Base-by-base conservation (phyloP, 2,888 invertebrate genomes). In the Hoplodrina ambigua region DNA sequence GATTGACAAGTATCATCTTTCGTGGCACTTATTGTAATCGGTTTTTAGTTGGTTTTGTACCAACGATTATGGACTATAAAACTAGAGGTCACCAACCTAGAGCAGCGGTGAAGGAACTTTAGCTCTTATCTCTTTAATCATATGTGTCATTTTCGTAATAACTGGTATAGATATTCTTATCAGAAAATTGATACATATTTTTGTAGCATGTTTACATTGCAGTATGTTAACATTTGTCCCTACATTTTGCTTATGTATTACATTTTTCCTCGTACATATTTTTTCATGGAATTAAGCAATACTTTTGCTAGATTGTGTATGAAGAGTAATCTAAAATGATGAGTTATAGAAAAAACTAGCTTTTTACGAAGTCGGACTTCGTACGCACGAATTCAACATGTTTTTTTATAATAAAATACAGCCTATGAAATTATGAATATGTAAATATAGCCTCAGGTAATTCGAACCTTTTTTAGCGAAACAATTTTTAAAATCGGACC, bases 131-230 rank as follows among this genome's bases (percentile, higher is more conserved):
- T 55, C 1, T 25, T 50, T 50, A 20, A 50, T 37, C 3, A 52
- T 60, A 56, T 25, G 68, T 60, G 59, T 73, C 7, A 10, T 55
- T 75, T 59, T 73, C 54, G 50, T 50, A 52, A 52, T 67, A 30
- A 44, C 25, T 13, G 17, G 30, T 25, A 55, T 10, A 52, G 76
- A 69, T 73, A 69, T 15, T 49, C n/a, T 49, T 69, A 69, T 75
- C 60, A 69, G 15, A 50, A 59, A 49, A 59, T 75, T 44, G 50
- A 6, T 20, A 33, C 13, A 17, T 46, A 54, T 33, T 50, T 59
- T 30, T 53, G 8, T n/a, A 46, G 20, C 13, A n/a, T 33, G 15
- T 53, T 63, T 11, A 41, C 41, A 41, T 13, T 41, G 41, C 41
- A 41, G 13, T 41, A 4, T 41, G 25, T 41, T 54, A 53, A 20